Percentiles rank a stretch among this genome's conserved stretches.
These are phyloP conservation scores for Myoxocephalus aenaeus DNA, from an alignment of 2,797 vertebrate species.

Conservation along the genomic window DNA sequence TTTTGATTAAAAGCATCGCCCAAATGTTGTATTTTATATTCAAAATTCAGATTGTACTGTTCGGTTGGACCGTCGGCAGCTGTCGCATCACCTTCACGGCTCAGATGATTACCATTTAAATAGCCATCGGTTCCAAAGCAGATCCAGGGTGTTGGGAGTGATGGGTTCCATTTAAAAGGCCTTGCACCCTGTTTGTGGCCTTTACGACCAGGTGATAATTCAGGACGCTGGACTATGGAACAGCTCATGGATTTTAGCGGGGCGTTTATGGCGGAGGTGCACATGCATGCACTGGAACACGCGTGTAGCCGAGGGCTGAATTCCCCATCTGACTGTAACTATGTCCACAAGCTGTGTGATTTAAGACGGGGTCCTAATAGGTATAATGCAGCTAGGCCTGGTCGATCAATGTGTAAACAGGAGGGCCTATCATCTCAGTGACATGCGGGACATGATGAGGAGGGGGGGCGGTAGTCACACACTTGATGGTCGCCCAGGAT, in stretches of 20 bases:
- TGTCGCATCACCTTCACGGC: slow-evolving; percentile 1
- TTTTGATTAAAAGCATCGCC: slow-evolving; percentile 4
- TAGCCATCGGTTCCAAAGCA: slow-evolving; percentile 52
- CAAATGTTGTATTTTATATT: slow-evolving; percentile 1
- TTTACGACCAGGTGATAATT: slow-evolving; percentile 63
- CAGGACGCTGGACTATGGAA: slow-evolving; percentile 31
- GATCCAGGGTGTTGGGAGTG: slow-evolving; percentile 43
- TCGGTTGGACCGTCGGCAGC: not conserved
- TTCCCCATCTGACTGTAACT: slow-evolving; percentile 54
- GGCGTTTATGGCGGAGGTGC: slow-evolving; percentile 53
- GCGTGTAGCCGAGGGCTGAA: slow-evolving; percentile 42
- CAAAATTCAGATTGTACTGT: not conserved
- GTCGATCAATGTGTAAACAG: slow-evolving; percentile 42
- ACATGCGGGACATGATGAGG: slow-evolving; percentile 28
- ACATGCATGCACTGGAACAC: slow-evolving; percentile 1
- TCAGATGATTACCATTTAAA: slow-evolving; percentile 73
- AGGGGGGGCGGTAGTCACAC: slow-evolving; percentile 7
- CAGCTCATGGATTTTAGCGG: slow-evolving; percentile 36
- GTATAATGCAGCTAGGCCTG: slow-evolving; percentile 28
- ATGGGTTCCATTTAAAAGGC: slow-evolving; percentile 68
- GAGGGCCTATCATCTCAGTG: slow-evolving; percentile 41
- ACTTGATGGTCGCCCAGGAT: slow-evolving; percentile 14
- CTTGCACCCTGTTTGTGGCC: slow-evolving; percentile 59
- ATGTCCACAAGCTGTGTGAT: slow-evolving; percentile 49
- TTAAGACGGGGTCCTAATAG: slow-evolving; percentile 60